Percentiles rank a stretch among this genome's conserved stretches.
Evolutionary conservation across 2,113 vertebrate species (phyloP).

Genomic region (Silurus asotus): DNA sequence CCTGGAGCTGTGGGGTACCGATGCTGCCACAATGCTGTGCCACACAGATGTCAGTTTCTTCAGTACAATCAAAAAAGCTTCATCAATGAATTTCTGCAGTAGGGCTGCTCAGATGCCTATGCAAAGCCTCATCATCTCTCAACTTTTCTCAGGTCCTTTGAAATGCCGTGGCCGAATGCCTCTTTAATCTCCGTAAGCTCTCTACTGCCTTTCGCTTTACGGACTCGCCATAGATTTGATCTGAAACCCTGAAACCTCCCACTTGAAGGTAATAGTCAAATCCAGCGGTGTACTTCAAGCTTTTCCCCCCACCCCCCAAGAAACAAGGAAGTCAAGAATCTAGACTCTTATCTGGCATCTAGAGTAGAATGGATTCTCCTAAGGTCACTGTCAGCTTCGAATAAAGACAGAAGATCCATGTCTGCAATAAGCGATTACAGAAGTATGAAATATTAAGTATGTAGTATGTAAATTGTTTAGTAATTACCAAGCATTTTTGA

Average conservation of each 20-base stretch:
- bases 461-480: background rate
- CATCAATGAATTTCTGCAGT: background rate
- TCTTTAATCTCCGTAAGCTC: background rate
- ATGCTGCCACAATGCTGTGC: background rate
- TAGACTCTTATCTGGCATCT: background rate
- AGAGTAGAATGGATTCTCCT: background rate
- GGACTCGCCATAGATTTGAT: background rate
- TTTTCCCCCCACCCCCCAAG: background rate
- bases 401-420: background rate
- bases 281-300: background rate
- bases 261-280: background rate
- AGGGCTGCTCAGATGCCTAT: background rate
- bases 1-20: background rate
- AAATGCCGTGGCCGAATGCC: background rate
- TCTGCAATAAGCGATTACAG: background rate
- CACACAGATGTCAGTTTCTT: background rate
- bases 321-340: background rate
- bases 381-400: background rate
- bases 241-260: background rate
- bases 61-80: background rate
- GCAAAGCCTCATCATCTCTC: background rate
- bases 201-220: too few species aligned
- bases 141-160: background rate
- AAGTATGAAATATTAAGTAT: too few species aligned
- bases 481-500: too few species aligned